Base-by-base conservation (phyloP, 2,888 invertebrate genomes). In the Ichneumoninae sp. region DNA sequence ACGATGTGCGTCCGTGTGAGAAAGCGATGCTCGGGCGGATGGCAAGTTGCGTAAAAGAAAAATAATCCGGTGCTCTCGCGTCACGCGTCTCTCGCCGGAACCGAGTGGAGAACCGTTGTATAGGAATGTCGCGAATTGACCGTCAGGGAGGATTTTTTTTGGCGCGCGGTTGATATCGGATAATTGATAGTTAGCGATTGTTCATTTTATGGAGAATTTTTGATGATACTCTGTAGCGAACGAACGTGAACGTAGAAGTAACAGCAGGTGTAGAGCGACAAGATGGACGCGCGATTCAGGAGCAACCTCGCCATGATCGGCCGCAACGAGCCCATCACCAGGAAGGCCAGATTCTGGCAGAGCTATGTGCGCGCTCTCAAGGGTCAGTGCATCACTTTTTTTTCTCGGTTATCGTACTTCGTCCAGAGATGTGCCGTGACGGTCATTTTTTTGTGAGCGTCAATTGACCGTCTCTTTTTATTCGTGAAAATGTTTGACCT, bases 331-430 rank as follows among this genome's bases (percentile, higher is more conserved):
- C 96, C 97, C 94, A 96, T 97, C 94, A 97, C 97, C 95, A 97
- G 97, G 95, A 98, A 98, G 95, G 98, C 98, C 94, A 98, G 96
- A 95, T 98, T 98, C 95, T 98, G 98, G 98, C 98, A 98, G 95
- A 97, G 98, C 93, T 98, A 97, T 94, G 97, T 98, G 94, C 96
- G 98, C 95, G 98, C 98, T 95, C 96, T 98, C 91, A 98, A 98
- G 96, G 98, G 98, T 98, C 95, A 95, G 94, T 81, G 16, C 33
- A 66, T 7, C 26, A 50, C 70, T 33, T 70, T 47, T 2, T 66
- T 47, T 70, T 57, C 60, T 60, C 47, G 36, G 52, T 22, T 19
- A 33, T 70, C 33, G 6, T 8, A n/a, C 16, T 68, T 44, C 36
- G 3, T 16, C 13, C 3, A 2, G 3, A 13, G 16, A 16, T 4